These are phyloP conservation scores for Varanus komodoensis DNA, from an alignment of 2,113 vertebrate genomes.

Conservation along the genomic window DNA sequence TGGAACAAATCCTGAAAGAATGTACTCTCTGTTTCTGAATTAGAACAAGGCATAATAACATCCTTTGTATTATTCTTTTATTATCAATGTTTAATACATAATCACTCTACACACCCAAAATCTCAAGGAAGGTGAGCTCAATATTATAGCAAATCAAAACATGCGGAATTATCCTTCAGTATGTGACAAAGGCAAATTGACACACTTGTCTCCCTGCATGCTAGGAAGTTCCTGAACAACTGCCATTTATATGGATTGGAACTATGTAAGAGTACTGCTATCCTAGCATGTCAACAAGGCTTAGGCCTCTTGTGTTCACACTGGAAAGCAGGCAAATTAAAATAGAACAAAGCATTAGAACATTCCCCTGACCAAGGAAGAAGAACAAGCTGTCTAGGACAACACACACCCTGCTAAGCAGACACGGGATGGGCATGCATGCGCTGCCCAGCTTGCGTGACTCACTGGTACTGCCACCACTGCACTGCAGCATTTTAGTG, in stretches of 20 bases:
- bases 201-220: neutral
- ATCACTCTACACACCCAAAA: neutral
- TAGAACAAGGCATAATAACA: rapidly evolving
- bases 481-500: too few relatives aligned
- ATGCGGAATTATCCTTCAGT: neutral
- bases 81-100: neutral
- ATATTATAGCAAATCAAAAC: neutral
- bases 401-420: too few relatives aligned
- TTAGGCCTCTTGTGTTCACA: neutral
- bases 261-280: neutral
- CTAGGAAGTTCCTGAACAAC: neutral
- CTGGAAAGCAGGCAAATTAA: neutral
- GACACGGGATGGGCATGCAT: too few relatives aligned
- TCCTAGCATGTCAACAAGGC: neutral
- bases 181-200: neutral
- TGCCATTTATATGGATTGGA: neutral
- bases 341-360: too few relatives aligned
- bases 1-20: neutral
- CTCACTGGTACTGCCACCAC: too few relatives aligned
- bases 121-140: neutral
- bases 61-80: neutral
- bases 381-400: too few relatives aligned
- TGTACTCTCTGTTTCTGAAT: neutral
- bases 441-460: too few relatives aligned
- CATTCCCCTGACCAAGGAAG: too few relatives aligned